Base-by-base conservation (phyloP, 2,113 vertebrate species). In the Sylvia atricapilla region DNA sequence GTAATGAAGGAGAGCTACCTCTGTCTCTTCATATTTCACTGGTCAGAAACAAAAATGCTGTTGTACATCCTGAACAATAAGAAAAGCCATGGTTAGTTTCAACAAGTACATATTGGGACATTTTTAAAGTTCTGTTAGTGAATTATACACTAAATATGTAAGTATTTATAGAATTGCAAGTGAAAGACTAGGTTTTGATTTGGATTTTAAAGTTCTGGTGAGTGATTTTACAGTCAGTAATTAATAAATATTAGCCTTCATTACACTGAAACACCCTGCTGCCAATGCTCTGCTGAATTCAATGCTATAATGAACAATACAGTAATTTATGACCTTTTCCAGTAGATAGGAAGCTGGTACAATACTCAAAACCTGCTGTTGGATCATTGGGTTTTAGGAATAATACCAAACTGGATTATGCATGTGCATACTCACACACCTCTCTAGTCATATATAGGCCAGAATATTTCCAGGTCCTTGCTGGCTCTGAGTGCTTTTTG, bases 1-100 rank as follows among this genome's bases (percentile, higher is more conserved):
- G 72, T 66, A n/a, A 95, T 81, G 84, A 93, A 68, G 89, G 81
- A 95, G 67, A 85, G 52, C 70, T 83, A 76, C 78, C 43, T 49
- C 73, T 75, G 90, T 77, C 70, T 77, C 43, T 76, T 15, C 50
- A 72, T 89, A 80, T 81, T 87, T 82, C 83, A 87, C 52, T 64
- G 53, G 24, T 62, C 91, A 94, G 49, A 74, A 72, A 66, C 19
- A 72, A 49, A 68, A 78, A 81, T 33, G 53, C 30, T 60, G 8
- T 43, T 69, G 33, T 67, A 28, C 37, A 76, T 70, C 68, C 56
- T 37, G 47, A 95, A 37, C 52, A 46, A 18, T 59, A 62, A 73
- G 33, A 73, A 87, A 85, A 93, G 2, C 39, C 3, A 10, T 49
- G 10, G 15, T 68, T 81, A 62, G 41, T 68, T 84, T 67, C 60